phyloP scores from a whole-genome alignment of 2,113 vertebrate species.

The Stegostoma tigrinum region DNA sequence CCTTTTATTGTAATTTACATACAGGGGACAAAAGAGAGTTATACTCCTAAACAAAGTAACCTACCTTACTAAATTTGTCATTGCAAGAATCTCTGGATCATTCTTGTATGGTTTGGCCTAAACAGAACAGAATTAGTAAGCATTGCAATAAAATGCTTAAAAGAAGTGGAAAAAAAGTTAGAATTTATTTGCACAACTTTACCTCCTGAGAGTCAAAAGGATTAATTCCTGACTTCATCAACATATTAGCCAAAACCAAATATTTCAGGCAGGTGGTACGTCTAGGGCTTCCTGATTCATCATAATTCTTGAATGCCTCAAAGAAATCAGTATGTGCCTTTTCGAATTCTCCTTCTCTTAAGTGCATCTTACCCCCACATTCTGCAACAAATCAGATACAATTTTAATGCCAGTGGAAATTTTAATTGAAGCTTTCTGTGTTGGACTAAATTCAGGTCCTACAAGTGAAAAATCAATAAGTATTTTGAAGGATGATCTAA shows the following conservation, averaged over 20 bases:
- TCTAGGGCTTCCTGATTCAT: constrained; percentile 95
- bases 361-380: constrained; percentile 98
- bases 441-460: background rate
- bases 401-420: background rate
- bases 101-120: constrained; percentile 99
- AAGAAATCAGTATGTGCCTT: constrained; percentile 99
- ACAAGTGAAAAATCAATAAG: background rate
- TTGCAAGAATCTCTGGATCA: constrained; percentile 97
- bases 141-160: background rate
- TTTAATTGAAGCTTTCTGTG: background rate
- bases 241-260: constrained; percentile 97
- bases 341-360: constrained; percentile 98
- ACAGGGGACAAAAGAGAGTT: background rate
- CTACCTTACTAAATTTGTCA: constrained; percentile 99
- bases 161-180: background rate
- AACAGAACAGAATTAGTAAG: constrained; percentile 46
- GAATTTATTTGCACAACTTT: constrained; percentile 36
- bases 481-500: background rate
- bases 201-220: constrained; percentile 99
- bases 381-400: constrained; percentile 57
- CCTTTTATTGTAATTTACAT: background rate
- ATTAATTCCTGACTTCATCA: constrained; percentile 99
- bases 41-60: constrained; percentile 37
- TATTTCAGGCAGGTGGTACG: constrained; percentile 98
- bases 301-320: constrained; percentile 98